Evolutionary conservation across 2,113 vertebrate genomes (phyloP).

Genomic region (Climacteris rufus): DNA sequence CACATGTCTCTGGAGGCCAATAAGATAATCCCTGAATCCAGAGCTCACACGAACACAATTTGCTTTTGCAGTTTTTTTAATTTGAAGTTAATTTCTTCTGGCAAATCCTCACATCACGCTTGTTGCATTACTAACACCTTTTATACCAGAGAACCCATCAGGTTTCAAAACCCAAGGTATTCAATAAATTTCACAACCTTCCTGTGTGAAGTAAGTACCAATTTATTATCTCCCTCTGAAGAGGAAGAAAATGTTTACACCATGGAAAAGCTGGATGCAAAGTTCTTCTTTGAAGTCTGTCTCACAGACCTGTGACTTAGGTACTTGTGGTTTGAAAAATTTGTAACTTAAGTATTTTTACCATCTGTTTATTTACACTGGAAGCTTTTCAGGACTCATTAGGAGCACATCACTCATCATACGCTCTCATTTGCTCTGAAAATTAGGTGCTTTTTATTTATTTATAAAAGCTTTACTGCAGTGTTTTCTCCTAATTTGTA

Average conservation of each 20-base stretch:
- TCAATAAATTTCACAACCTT: not conserved
- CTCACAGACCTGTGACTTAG: not conserved
- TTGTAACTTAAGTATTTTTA: slow-evolving; percentile 11
- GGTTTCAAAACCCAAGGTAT: not conserved
- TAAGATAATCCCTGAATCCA: not conserved
- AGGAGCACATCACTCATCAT: not conserved
- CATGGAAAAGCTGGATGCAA: not conserved
- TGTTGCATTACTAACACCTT: not conserved
- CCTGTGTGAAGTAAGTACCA: not conserved
- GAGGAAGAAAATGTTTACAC: not conserved
- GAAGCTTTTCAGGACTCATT: not conserved
- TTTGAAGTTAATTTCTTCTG: not conserved
- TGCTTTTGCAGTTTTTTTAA: not conserved
- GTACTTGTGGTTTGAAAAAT: slow-evolving; percentile 5
- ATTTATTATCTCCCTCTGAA: not conserved
- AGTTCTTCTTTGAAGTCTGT: not conserved
- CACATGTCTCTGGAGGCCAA: not conserved
- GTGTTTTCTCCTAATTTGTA: not conserved
- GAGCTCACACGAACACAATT: not conserved
- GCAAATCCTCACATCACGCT: not conserved
- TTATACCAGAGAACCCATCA: not conserved
- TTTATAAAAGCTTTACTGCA: slow-evolving; percentile 6
- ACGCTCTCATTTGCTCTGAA: not conserved
- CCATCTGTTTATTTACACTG: slow-evolving; percentile 30
- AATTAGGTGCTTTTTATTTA: not conserved